Base-by-base conservation (phyloP, 2,113 vertebrate species). In the Tympanuchus pallidicinctus region DNA sequence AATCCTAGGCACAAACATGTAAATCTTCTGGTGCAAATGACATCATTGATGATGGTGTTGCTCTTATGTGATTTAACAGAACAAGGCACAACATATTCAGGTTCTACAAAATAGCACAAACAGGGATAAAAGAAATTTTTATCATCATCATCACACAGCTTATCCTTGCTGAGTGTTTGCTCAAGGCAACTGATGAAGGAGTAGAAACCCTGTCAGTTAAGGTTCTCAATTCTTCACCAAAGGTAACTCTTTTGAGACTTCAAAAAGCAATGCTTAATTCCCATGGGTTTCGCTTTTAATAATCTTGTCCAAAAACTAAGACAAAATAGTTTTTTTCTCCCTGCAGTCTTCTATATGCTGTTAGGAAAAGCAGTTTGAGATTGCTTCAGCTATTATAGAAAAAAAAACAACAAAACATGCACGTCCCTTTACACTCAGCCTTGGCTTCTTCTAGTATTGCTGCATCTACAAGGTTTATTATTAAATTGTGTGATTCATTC, bases 101-200 rank as follows among this genome's bases (percentile, higher is more conserved):
- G 22, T 22, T 32, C 9, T 61, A n/a, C 28, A 48, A 59, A 81
- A 82, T 1, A 60, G 14, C 19, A 60, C 7, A 73, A 56, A 70
- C 3, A 0, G 21, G 16, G 10, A 34, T 22, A 65, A 60, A 2
- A 56, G 27, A 83, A 83, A 28, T 40, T 32, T 38, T 45, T 21
- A 34, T 48, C 6, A 13, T 43, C 12, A 21, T 32, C 25, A 40
- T 59, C 48, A 63, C 10, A 3, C 25, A 77, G 22, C 34, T 61
- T 50, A 56, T 4, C 2, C 5, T 56, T 52, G 5, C 11, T 76
- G 69, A 83, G 74, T 75, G 43, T 63, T 45, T 63, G 50, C 10
- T 20, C 20, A 0, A 1, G 42, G 16, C 7, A 57, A 15, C 8
- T 45, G 9, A 10, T 36, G 63, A 16, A 36, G 10, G 8, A 48